These are phyloP conservation scores for Harpalus rufipes DNA, from an alignment of 2,888 invertebrate species.

Conservation along the genomic window DNA sequence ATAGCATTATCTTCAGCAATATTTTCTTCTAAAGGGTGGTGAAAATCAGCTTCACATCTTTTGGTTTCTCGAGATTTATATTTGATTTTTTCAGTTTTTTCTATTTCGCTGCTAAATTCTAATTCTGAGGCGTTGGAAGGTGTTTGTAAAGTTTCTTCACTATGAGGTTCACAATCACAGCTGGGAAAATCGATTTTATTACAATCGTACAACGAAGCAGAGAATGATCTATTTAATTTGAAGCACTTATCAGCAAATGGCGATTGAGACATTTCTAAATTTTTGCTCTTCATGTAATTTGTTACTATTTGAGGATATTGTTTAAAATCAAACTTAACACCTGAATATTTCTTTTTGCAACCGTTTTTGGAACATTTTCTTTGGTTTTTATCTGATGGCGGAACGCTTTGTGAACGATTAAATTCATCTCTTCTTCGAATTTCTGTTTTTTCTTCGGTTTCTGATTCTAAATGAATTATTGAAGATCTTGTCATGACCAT, in stretches of 20 bases:
- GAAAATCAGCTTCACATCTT: slow-evolving; percentile 20
- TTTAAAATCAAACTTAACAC: slow-evolving; percentile 86
- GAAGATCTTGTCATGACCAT: slow-evolving; percentile 69
- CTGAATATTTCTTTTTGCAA: slow-evolving; percentile 81
- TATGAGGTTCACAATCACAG: slow-evolving; percentile 77
- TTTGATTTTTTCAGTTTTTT: slow-evolving; percentile 72
- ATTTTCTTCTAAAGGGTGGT: slow-evolving; percentile 58
- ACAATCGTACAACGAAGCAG: slow-evolving; percentile 65
- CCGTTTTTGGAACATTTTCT: slow-evolving; percentile 68
- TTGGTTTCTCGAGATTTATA: slow-evolving; percentile 62
- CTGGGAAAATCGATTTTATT: slow-evolving; percentile 71
- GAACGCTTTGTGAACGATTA: slow-evolving; percentile 73
- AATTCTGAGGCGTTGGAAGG: slow-evolving; percentile 89
- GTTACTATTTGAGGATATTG: slow-evolving; percentile 87
- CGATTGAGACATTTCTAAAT: slow-evolving; percentile 82
- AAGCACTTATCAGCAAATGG: slow-evolving; percentile 80
- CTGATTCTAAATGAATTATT: slow-evolving; percentile 69
- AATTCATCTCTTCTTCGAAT: slow-evolving; percentile 69
- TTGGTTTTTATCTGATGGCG: slow-evolving; percentile 71
- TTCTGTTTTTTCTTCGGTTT: slow-evolving; percentile 66
- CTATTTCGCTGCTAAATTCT: slow-evolving; percentile 78
- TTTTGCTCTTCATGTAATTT: slow-evolving; percentile 88
- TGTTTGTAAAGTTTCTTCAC: slow-evolving; percentile 83
- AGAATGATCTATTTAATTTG: slow-evolving; percentile 76
- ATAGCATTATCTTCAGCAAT: slow-evolving; percentile 66